Evolutionary conservation across 2,797 vertebrate species (phyloP).

Genomic region (Argya squamiceps): DNA sequence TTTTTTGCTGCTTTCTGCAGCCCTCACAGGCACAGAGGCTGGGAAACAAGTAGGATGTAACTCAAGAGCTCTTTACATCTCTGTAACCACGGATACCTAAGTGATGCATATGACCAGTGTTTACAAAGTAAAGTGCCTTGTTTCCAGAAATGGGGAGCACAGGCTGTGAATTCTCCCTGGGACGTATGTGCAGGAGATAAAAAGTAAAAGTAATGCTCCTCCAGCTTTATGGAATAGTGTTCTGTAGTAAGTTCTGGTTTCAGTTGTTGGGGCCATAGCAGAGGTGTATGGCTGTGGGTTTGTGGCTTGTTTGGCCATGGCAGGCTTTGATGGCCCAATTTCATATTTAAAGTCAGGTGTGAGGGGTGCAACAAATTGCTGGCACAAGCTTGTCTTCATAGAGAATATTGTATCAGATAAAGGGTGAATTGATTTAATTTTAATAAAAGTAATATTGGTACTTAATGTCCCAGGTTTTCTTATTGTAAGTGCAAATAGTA

Average conservation of each 20-base stretch:
- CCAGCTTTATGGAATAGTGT: background rate
- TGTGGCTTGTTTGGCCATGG: background rate
- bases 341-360: background rate
- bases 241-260: background rate
- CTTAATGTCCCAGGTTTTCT: background rate
- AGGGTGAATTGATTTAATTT: too few relatives aligned
- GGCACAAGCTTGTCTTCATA: background rate
- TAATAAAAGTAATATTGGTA: background rate
- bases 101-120: background rate
- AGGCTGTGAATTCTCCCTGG: background rate
- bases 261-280: background rate
- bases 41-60: background rate
- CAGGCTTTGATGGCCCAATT: background rate
- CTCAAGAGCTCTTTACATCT: background rate
- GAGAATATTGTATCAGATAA: background rate
- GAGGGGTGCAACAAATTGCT: background rate
- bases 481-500: background rate
- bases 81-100: background rate
- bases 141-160: conserved; percentile 7
- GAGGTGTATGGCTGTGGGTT: background rate
- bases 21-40: background rate
- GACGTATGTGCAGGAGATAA: background rate
- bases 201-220: background rate
- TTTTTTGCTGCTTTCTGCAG: background rate
- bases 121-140: background rate